Conservation (phyloP, 2,888 invertebrate genomes). For the Xylota segnis region DNA sequence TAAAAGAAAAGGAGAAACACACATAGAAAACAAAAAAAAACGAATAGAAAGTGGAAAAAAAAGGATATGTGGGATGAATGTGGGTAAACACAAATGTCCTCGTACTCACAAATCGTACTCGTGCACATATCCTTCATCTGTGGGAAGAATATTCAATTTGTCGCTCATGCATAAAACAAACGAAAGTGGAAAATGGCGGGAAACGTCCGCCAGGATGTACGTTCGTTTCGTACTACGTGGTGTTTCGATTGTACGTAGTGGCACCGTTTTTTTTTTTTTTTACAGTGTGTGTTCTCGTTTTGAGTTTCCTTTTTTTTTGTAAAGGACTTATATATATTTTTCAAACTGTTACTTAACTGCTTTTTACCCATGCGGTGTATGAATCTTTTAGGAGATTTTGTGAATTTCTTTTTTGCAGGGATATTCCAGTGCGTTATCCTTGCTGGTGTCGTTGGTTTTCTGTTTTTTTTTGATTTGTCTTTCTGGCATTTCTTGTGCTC, state of each 20-base stretch:
- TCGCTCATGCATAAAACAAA: slow-evolving; percentile 76
- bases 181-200: slow-evolving; percentile 74
- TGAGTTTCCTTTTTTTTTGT: slow-evolving; percentile 4
- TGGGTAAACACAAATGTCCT: slow-evolving; percentile 61
- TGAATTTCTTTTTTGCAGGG: slow-evolving; percentile 30
- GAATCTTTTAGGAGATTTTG: slow-evolving; percentile 74
- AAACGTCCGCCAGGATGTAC: slow-evolving; percentile 68
- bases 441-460: slow-evolving; percentile 25
- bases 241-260: slow-evolving; percentile 48
- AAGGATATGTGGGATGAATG: slow-evolving; percentile 64
- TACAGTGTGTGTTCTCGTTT: neutral
- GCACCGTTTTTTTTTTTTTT: slow-evolving; percentile 23
- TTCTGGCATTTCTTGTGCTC: slow-evolving; percentile 19
- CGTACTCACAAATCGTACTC: slow-evolving; percentile 47
- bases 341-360: slow-evolving; percentile 76
- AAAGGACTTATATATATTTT: slow-evolving; percentile 53
- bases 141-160: slow-evolving; percentile 75
- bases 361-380: slow-evolving; percentile 73
- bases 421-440: slow-evolving; percentile 63
- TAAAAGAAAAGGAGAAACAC: slow-evolving; percentile 12
- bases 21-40: neutral
- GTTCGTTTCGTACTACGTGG: slow-evolving; percentile 37
- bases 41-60: slow-evolving; percentile 4
- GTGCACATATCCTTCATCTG: slow-evolving; percentile 73
- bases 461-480: slow-evolving; percentile 25